Base-by-base conservation (phyloP, 2,113 vertebrate species). In the Rattus rattus region DNA sequence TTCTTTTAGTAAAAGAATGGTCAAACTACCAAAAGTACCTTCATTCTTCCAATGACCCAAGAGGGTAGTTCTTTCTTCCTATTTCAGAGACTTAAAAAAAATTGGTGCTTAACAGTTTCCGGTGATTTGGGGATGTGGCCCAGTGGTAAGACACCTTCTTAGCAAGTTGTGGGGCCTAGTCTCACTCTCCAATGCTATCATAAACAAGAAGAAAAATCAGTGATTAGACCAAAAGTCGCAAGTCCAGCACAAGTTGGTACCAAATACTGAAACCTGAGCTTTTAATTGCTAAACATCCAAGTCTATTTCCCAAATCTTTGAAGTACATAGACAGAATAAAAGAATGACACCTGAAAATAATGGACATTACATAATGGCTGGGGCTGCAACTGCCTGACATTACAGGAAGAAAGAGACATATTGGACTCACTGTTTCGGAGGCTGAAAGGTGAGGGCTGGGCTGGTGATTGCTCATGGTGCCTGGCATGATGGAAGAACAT, bases 231-330 rank as follows among this genome's bases (percentile, higher is more conserved):
- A 19, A 61, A 81, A 17, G 8, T 76, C 67, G 75, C 20, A 81
- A 93, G 89, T 26, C 69, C 76, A 83, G 54, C 43, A 81, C 26
- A 14, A 26, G 9, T 30, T 28, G 92, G 52, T 94, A 39, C 9
- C 8, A 77, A 94, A 63, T 39, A 43, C 1, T 89, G 54, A 87
- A 95, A 83, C 83, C 49, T 92, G 69, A 92, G 73, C 54, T 89
- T 52, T 94, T 72, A 92, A 73, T n/a, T 52, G 47, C 12, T 87
- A 36, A 90, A 92, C 86, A 77, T 92, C 86, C 22, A 69, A 75
- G 52, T 83, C 47, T 43, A 33, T 49, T 79, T 91, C 65, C 54
- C 39, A 94, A 94, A 77, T 10, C 75, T 92, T 77, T 11, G 56
- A 77, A n/a, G 17, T 39, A 43, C 43, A 39, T 24, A 63, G 59